Conservation (phyloP, 2,797 vertebrate genomes). For the Diglossa cyanea region DNA sequence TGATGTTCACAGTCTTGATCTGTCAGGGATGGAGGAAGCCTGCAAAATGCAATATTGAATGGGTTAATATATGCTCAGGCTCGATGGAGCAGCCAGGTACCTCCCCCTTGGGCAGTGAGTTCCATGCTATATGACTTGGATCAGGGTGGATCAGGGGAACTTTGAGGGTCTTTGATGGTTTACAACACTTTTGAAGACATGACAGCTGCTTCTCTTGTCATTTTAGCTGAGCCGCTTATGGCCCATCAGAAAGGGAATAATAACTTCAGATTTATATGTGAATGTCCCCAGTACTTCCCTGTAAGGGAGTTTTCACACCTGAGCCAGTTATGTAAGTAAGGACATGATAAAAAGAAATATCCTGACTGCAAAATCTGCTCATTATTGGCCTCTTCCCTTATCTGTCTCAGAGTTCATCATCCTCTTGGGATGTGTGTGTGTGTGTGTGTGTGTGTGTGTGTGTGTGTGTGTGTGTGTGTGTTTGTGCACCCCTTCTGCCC, state of each 20-base stretch:
- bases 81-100: neutral
- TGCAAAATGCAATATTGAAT: neutral
- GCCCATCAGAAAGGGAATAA: neutral
- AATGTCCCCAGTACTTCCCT: neutral
- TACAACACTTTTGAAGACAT: neutral
- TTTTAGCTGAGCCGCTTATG: neutral
- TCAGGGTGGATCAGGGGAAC: neutral
- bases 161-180: neutral
- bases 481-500: neutral
- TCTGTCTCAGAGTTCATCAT: neutral
- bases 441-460: too few species aligned
- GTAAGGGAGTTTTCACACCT: neutral
- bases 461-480: neutral
- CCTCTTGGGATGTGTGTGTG: accelerated
- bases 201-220: neutral
- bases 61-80: neutral
- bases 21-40: neutral
- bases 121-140: neutral
- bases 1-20: neutral
- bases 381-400: neutral
- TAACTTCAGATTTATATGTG: neutral
- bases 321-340: neutral
- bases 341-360: neutral
- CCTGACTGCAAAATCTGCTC: neutral
- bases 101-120: neutral